phyloP scores from a whole-genome alignment of 2,113 vertebrate genomes.

The Bubo scandiacus region DNA sequence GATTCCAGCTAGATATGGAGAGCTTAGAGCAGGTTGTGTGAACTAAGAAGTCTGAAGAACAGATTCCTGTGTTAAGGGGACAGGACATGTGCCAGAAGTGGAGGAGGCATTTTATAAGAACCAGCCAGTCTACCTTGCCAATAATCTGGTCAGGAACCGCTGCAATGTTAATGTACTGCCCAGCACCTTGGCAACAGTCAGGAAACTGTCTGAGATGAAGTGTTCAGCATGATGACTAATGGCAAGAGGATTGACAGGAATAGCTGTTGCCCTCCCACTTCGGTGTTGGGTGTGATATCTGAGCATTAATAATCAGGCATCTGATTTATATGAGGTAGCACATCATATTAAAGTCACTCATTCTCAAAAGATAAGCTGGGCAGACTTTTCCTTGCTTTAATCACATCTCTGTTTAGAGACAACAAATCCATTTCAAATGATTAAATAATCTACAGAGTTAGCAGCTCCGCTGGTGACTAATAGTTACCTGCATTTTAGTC shows the following conservation, averaged over 20 bases:
- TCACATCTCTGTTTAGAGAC: background rate
- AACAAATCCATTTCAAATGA: slow-evolving; percentile 4
- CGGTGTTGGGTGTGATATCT: background rate
- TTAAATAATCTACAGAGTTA: slow-evolving; percentile 28
- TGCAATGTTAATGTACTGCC: background rate
- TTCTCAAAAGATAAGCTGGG: background rate
- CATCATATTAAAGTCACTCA: background rate
- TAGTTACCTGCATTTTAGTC: slow-evolving; percentile 6
- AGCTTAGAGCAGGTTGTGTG: background rate
- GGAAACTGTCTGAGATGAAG: background rate
- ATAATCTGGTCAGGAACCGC: background rate
- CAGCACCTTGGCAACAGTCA: background rate
- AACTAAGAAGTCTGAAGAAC: background rate
- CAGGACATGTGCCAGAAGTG: background rate
- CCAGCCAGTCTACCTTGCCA: background rate
- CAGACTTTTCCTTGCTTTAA: background rate
- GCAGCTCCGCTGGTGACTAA: slow-evolving; percentile 34
- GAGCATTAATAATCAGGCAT: background rate
- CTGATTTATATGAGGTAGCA: background rate
- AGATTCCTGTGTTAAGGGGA: background rate
- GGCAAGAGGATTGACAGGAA: background rate
- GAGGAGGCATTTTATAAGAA: background rate
- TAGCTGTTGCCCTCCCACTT: background rate
- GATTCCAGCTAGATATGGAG: background rate
- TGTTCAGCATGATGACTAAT: background rate